Base-by-base conservation (phyloP, 2,888 invertebrate species). In the Hypolimnas misippus region DNA sequence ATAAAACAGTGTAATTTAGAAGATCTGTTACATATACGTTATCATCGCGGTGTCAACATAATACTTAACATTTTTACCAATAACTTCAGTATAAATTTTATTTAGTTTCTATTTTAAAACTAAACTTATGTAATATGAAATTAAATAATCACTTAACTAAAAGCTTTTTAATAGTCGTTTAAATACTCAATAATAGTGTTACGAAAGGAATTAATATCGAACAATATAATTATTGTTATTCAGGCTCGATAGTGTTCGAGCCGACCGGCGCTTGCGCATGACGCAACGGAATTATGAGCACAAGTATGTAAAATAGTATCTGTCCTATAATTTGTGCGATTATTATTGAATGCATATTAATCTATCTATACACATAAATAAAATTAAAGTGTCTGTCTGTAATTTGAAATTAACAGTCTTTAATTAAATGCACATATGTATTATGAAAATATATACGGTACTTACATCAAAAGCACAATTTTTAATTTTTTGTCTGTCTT, bases 201-300 rank as follows among this genome's bases (percentile, higher is more conserved):
- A 21, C 46, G 12, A n/a, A 46, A 46, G 21, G 12, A 46, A 46
- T 46, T 25, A 46, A 46, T 46, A 46, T 46, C n/a, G 21, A 51
- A 65, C 60, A 57, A 55, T 65, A 54, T 65, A 61, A 65, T 65
- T 65, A 65, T 61, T 50, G 44, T 61, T 60, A 62, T 66, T 38
- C 59, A 53, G 60, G 61, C 17, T n/a, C n/a, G n/a, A n/a, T n/a
- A n/a, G n/a, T n/a, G 3, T 8, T 12, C 19, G 52, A 38, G 56
- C 50, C 61, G 29, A 49, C 51, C 65, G 69, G 70, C 72, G 71
- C 72, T 71, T 62, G 70, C 67, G 70, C 68, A 63, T 66, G 67
- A 31, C 53, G 68, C 56, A 66, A 66, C 44, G n/a, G 51, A 46
- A 54, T 62, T 44, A 65, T 50, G 51, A 60, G 19, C 14, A 16